These are phyloP conservation scores for Pristis pectinata DNA, from an alignment of 2,797 vertebrate genomes.

Conservation along the genomic window DNA sequence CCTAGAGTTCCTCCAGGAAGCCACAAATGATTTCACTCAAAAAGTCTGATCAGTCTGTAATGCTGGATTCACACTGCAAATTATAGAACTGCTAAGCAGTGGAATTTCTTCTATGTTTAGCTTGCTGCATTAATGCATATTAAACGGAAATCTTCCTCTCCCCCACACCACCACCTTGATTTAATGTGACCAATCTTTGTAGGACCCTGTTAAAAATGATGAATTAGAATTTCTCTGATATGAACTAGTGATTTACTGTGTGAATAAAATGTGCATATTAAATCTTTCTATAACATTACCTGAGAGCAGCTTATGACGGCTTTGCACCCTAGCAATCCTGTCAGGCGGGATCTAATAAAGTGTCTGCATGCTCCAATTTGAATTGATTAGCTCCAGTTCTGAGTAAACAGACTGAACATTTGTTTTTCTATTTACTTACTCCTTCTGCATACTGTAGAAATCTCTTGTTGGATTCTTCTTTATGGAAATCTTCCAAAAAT, in stretches of 20 bases:
- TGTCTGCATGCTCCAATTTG: slow-evolving; percentile 34
- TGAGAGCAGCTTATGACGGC: not conserved
- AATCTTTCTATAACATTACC: not conserved
- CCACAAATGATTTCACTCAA: not conserved
- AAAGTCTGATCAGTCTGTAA: not conserved
- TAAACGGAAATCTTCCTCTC: not conserved
- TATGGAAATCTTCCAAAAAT: slow-evolving; percentile 78
- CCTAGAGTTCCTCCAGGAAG: not conserved
- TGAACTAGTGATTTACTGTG: not conserved
- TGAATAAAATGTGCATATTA: not conserved
- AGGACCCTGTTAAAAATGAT: not conserved
- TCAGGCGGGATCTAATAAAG: slow-evolving; percentile 37
- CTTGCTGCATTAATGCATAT: not conserved
- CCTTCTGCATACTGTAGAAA: slow-evolving; percentile 88
- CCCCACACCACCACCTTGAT: not conserved
- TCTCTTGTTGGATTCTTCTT: slow-evolving; percentile 85
- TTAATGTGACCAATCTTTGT: not conserved
- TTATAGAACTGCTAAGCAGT: not conserved
- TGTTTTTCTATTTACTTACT: slow-evolving; percentile 57
- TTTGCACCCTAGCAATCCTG: slow-evolving; percentile 40
- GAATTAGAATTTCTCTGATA: not conserved
- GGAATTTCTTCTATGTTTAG: not conserved
- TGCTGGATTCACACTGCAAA: not conserved
- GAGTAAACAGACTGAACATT: slow-evolving; percentile 36
- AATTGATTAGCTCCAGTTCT: slow-evolving; percentile 40